Conservation (phyloP, 2,113 vertebrate genomes). For the Leiothrix lutea region DNA sequence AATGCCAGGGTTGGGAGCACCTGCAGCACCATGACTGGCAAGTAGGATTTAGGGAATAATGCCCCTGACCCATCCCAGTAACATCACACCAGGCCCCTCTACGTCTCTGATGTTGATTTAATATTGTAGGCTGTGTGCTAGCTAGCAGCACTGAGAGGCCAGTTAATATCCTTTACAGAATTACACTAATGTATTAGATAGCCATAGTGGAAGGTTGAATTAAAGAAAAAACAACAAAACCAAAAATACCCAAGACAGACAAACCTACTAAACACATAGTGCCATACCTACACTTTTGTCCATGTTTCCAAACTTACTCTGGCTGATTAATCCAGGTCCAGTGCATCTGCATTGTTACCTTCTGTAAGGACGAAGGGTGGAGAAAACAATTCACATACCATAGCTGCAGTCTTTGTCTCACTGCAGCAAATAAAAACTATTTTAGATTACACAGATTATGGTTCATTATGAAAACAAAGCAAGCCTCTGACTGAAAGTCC, state of each 20-base stretch:
- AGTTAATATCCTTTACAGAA: neutral
- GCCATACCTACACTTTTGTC: neutral
- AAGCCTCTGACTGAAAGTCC: constrained; percentile 16
- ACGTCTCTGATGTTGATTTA: neutral
- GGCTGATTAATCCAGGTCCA: neutral
- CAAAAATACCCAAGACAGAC: accelerated
- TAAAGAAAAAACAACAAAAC: neutral
- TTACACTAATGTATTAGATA: neutral
- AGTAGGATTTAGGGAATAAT: neutral
- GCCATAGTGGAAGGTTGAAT: neutral
- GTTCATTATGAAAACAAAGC: constrained; percentile 51
- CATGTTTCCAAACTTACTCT: neutral
- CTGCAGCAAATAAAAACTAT: constrained; percentile 33
- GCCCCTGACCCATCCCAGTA: neutral
- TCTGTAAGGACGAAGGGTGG: accelerated
- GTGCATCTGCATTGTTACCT: neutral
- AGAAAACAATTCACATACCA: neutral
- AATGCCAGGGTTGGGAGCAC: neutral
- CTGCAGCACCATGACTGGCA: neutral
- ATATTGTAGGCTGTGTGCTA: neutral
- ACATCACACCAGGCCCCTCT: no score
- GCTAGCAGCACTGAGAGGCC: neutral
- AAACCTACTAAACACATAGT: neutral
- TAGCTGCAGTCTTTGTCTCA: neutral
- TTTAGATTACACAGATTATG: constrained; percentile 32